Evolutionary conservation across 2,113 vertebrate genomes (phyloP), one percentile per base, ranked within the genome.

Genomic region (Callorhinus ursinus): DNA sequence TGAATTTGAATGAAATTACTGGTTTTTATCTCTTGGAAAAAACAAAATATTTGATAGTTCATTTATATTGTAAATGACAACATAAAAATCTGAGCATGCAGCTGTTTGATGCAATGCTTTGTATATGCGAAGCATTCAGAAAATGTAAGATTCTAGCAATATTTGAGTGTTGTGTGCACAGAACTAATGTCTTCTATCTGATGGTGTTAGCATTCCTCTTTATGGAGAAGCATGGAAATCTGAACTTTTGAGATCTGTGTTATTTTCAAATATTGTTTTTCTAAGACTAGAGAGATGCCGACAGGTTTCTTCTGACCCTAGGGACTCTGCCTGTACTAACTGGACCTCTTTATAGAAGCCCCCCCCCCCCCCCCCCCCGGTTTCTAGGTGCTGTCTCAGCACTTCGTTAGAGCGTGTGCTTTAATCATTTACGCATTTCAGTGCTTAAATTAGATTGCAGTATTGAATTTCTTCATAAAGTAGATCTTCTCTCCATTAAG

Each of bases 361-460:
- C 16, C 55, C 26, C 24, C 61, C 61, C 10, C n/a, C 9, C 7
- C 59, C 9, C 22, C 8, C 95, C 89, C 91, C 97, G 94, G 92
- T 95, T 97, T 97, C 97, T 55, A 95, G 97, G 95, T 97, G 93
- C 96, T 97, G 61, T 36, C 46, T 98, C 94, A 98, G 96, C 95
- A 96, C 39, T 97, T 84, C 33, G 7, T 95, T 95, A 93, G 51
- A 97, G 81, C 53, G 90, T 89, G 95, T 91, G 28, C 69, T 97
- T 97, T 97, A 97, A 98, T 97, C 0, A 61, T 96, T 98, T 98
- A 90, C 83, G 55, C 93, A 88, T 97, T 97, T 97, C 84, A 97
- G 36, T 96, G 93, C 93, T 97, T 96, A 67, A 93, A 55, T 97
- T 93, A 74, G 81, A 74, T 96, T 97, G 87, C 51, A 87, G 74